phyloP scores from a whole-genome alignment of 2,888 invertebrate genomes.

The Campoplex capitator region DNA sequence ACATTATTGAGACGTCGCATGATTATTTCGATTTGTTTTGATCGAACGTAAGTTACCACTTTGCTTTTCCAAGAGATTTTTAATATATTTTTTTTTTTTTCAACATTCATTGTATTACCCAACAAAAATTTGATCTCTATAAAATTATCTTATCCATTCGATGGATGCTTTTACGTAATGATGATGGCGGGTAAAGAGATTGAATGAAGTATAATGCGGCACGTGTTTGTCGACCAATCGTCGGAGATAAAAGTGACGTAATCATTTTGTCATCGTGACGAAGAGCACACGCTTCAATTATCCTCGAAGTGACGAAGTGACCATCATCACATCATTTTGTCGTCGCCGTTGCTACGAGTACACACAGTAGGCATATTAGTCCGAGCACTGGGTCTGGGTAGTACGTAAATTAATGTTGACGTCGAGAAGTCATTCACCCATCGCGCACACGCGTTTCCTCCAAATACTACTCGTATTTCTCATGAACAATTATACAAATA shows the following conservation, averaged over 20 bases:
- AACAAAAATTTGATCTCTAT: background rate
- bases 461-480: constrained; percentile 18
- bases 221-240: constrained; percentile 51
- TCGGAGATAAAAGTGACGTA: constrained; percentile 60
- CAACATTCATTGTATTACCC: background rate
- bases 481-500: constrained; percentile 9
- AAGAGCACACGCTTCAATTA: constrained; percentile 61
- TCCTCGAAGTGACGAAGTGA: constrained; percentile 62
- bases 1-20: too few relatives aligned
- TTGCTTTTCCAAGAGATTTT: background rate
- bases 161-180: background rate
- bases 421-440: constrained; percentile 79
- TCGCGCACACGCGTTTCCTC: constrained; percentile 47
- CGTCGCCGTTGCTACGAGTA: constrained; percentile 47
- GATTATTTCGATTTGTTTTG: too few relatives aligned
- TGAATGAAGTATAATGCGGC: constrained; percentile 42
- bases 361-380: constrained; percentile 29
- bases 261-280: constrained; percentile 43
- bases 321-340: constrained; percentile 37
- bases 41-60: background rate
- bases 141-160: background rate
- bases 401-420: constrained; percentile 72
- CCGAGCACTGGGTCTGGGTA: constrained; percentile 45
- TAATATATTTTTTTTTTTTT: background rate
- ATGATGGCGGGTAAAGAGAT: background rate